Evolutionary conservation across 2,797 vertebrate genomes (phyloP).

Genomic region (Acomys russatus): DNA sequence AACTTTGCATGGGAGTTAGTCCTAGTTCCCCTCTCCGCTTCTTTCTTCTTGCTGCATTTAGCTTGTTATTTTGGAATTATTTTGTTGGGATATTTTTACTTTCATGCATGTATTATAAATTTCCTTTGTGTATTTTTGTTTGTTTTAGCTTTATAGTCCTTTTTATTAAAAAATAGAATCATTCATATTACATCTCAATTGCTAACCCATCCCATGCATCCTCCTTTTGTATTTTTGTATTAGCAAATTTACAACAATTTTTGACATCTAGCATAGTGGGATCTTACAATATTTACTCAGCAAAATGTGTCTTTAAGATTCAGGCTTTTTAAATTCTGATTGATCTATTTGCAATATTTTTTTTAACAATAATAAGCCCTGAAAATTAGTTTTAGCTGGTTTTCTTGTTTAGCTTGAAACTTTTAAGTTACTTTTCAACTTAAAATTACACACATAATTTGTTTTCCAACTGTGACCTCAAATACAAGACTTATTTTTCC

Average conservation of each 20-base stretch:
- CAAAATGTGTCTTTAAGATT: conserved; percentile 6
- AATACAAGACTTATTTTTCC: not conserved
- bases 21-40: not conserved
- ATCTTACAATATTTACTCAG: not conserved
- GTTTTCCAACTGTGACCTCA: conserved; percentile 49
- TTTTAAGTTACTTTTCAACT: conserved; percentile 40
- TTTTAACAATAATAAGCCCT: not conserved
- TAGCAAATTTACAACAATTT: conserved; percentile 21
- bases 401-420: conserved; percentile 49
- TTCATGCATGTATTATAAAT: not conserved
- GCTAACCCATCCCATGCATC: too few relatives aligned
- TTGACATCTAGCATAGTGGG: not conserved
- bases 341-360: not conserved
- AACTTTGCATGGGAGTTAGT: not conserved
- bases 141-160: too few relatives aligned
- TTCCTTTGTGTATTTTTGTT: not conserved
- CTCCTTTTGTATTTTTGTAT: not conserved
- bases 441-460: not conserved
- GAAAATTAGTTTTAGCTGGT: conserved; percentile 3
- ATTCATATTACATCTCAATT: too few relatives aligned
- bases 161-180: too few relatives aligned
- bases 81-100: conserved; percentile 38
- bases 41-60: not conserved
- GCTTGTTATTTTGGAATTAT: not conserved
- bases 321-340: not conserved